phyloP scores from a whole-genome alignment of 2,113 vertebrate genomes.

The Seriola quinqueradiata region DNA sequence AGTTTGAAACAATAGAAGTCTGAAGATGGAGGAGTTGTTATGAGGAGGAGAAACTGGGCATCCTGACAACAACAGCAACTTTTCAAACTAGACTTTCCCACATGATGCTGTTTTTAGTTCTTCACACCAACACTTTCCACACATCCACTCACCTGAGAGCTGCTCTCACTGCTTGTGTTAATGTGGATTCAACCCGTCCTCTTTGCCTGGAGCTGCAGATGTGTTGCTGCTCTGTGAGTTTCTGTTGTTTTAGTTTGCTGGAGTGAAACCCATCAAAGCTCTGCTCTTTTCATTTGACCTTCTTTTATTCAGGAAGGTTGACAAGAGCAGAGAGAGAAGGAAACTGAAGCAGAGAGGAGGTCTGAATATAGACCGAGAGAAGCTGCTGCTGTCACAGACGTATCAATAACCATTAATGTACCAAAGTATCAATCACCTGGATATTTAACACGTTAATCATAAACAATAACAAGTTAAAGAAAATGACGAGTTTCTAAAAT shows the following conservation, averaged over 20 bases:
- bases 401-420: no score
- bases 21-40: neutral
- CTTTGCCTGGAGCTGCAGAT: no score
- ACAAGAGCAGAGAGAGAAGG: no score
- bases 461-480: no score
- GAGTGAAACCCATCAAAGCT: neutral
- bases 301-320: neutral
- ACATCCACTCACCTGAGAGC: neutral
- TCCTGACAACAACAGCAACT: neutral
- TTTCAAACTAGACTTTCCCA: neutral
- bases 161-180: neutral
- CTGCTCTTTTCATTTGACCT: neutral
- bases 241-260: neutral
- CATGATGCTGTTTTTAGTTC: constrained; percentile 13
- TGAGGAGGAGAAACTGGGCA: neutral
- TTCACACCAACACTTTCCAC: neutral
- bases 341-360: neutral
- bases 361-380: neutral
- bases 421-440: no score
- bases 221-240: neutral
- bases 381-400: no score
- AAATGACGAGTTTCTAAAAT: no score
- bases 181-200: no score
- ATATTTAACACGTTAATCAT: no score
- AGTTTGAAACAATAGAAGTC: neutral